Evolutionary conservation across 2,797 vertebrate genomes (phyloP).

Genomic region (Morelia viridis): DNA sequence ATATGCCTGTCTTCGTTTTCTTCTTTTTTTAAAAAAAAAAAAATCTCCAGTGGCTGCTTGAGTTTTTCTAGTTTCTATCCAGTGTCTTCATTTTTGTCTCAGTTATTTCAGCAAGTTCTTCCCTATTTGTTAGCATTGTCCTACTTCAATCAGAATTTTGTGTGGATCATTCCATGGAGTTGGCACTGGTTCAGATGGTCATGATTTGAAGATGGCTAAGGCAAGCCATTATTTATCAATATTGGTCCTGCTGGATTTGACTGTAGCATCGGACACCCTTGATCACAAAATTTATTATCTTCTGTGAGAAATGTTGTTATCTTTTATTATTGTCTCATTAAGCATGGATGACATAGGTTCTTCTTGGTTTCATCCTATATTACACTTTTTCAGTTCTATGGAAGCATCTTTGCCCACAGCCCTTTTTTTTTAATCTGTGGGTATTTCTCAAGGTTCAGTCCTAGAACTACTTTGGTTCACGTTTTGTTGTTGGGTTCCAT

Average conservation of each 20-base stretch:
- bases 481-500: not conserved
- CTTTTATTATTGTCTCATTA: too few species aligned
- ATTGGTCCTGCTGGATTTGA: not conserved
- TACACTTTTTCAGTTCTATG: not conserved
- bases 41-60: not conserved
- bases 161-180: not conserved
- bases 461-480: not conserved
- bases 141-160: not conserved
- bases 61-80: not conserved
- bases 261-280: not conserved
- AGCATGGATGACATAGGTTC: not conserved
- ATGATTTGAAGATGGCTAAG: not conserved
- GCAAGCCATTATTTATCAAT: not conserved
- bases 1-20: not conserved
- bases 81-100: not conserved
- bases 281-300: not conserved
- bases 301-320: not conserved
- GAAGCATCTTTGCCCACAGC: not conserved
- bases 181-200: not conserved
- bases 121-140: not conserved
- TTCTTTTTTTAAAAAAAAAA: not conserved
- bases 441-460: not conserved
- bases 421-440: too few species aligned
- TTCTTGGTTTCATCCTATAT: not conserved
- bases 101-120: not conserved